Percentiles rank a stretch among this genome's conserved stretches.
These are phyloP conservation scores for Ciona savignyi DNA, from an alignment of 23 tunicate genomes.

Conservation along the genomic window DNA sequence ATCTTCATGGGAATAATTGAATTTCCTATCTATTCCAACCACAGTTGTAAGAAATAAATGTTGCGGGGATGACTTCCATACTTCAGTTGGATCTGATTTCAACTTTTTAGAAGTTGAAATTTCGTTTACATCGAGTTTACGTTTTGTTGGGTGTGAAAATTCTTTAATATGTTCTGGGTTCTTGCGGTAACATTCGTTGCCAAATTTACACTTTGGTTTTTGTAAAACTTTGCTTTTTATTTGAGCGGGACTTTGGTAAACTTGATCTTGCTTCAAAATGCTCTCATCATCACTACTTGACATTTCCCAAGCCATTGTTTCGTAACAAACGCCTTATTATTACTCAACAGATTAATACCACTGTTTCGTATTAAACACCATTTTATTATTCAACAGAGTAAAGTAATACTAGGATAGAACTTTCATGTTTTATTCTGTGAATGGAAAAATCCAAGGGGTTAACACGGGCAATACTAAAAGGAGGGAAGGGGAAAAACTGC, in stretches of 20 bases:
- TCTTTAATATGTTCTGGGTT: conserved; percentile 50
- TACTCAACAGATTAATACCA: too few relatives aligned
- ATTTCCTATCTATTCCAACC: conserved; percentile 28
- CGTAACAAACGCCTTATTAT: too few relatives aligned
- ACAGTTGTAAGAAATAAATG: conserved; percentile 68
- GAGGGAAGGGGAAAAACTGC: too few relatives aligned
- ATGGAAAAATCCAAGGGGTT: too few relatives aligned
- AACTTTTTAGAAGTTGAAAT: background rate
- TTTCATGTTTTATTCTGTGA: too few relatives aligned
- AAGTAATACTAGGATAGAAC: too few relatives aligned
- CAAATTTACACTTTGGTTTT: conserved; percentile 25
- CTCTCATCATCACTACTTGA: conserved; percentile 66
- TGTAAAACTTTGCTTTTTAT: conserved; percentile 4
- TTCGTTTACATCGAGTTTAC: background rate
- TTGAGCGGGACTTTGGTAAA: conserved; percentile 22
- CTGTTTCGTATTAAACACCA: too few relatives aligned
- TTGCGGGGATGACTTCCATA: conserved; percentile 43
- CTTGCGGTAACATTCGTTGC: conserved; percentile 49
- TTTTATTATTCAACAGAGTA: too few relatives aligned
- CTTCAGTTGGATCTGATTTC: conserved; percentile 10
- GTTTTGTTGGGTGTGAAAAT: conserved; percentile 28
- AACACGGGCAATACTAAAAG: too few relatives aligned
- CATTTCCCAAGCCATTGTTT: conserved; percentile 23
- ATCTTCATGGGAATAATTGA: conserved; percentile 20
- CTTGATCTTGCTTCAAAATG: background rate